phyloP scores from a whole-genome alignment of 2,113 vertebrate species.

The Siphamia tubifer region DNA sequence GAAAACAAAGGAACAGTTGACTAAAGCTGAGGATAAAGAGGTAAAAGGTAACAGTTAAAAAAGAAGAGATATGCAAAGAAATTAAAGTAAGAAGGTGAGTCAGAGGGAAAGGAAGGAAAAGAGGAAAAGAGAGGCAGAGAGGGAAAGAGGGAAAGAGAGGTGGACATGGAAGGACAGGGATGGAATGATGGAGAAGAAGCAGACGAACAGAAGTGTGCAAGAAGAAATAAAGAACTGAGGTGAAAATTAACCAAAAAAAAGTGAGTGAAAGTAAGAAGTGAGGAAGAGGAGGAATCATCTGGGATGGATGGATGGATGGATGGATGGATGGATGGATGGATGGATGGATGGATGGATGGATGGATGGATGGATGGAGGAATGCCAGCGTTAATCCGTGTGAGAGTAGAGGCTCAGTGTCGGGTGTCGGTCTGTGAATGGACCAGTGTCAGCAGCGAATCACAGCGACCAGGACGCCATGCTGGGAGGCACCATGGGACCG shows the following conservation, averaged over 20 bases:
- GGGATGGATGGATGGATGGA: too few relatives aligned
- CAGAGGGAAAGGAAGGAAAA: neutral
- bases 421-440: conserved; percentile 68
- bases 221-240: neutral
- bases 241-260: neutral
- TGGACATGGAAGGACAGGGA: too few relatives aligned
- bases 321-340: too few relatives aligned
- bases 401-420: conserved; percentile 69
- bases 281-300: conserved; percentile 14
- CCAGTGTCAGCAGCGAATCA: conserved; percentile 55
- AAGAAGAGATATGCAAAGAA: neutral
- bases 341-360: neutral
- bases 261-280: neutral
- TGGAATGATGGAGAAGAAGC: neutral
- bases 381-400: conserved; percentile 67
- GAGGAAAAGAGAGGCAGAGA: too few relatives aligned
- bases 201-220: neutral
- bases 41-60: neutral
- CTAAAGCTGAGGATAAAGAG: neutral
- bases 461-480: too few relatives aligned
- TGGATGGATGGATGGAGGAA: conserved; percentile 54
- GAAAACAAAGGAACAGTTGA: neutral
- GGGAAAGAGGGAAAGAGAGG: too few relatives aligned
- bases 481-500: too few relatives aligned
- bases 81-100: neutral